These are phyloP conservation scores for Myoxocephalus aenaeus DNA, from an alignment of 2,797 vertebrate species.

Conservation along the genomic window DNA sequence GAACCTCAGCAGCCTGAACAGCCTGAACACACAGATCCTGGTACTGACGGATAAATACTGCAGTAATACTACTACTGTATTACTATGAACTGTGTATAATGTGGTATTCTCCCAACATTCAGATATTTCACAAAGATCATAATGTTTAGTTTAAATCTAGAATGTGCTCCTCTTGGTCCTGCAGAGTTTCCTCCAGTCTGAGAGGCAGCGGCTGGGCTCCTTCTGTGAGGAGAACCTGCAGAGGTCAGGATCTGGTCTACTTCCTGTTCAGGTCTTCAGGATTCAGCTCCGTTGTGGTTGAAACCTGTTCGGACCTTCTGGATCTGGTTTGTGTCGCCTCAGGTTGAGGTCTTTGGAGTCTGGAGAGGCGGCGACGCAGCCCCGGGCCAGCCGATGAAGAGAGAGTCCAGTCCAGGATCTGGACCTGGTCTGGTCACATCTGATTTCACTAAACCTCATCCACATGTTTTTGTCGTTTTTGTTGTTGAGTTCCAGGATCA, in stretches of 20 bases:
- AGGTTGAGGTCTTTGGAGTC: slow-evolving; percentile 48
- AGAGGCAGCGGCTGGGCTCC: slow-evolving; percentile 79
- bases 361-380: not conserved
- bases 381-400: slow-evolving; percentile 5
- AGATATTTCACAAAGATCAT: no score
- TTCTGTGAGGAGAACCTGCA: slow-evolving; percentile 84
- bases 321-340: not conserved
- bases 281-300: not conserved
- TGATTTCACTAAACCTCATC: no score
- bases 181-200: slow-evolving; percentile 86
- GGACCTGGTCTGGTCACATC: no score
- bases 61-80: not conserved
- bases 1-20: slow-evolving; percentile 75
- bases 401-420: not conserved
- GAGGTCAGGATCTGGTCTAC: slow-evolving; percentile 79
- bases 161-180: not conserved
- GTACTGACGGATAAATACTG: slow-evolving; percentile 31
- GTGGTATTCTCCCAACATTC: no score
- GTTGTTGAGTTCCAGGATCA: not conserved
- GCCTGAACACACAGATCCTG: slow-evolving; percentile 80
- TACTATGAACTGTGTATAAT: no score
- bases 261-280: not conserved
- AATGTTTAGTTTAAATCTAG: no score
- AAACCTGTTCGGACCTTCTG: not conserved
- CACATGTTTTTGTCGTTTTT: no score